Evolutionary conservation across 64 coral and sea anemone species (phyloP), one percentile per base, ranked within the genome.

Genomic region (Montipora cactus): DNA sequence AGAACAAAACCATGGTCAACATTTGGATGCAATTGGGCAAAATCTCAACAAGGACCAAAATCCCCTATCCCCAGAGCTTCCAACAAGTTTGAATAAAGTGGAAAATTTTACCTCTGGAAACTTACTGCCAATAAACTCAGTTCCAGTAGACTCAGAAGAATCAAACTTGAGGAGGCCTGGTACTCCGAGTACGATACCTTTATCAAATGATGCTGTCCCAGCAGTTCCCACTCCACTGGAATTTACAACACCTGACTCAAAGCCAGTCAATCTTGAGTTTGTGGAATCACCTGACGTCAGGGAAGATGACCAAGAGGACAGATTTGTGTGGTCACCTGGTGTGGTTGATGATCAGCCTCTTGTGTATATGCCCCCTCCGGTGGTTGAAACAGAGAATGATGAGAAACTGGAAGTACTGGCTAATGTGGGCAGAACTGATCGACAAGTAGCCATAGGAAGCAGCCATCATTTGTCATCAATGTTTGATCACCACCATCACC

Each of bases 321-420:
- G 82, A 50, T 72, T 86, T 86, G 82, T 48, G 44, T 86, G 82
- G 82, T 86, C 82, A 19, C 82, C 82, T 11, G 82, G 82, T 49
- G 82, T 86, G 7, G 46, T 86, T 12, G 82, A 86, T 46, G 82
- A 86, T 18, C 82, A 72, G 66, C 82, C 82, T 12, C 44, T 86
- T 70, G 82, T 86, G 0, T 86, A 86, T 64, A 70, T 71, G 62
- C 82, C 82, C 45, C 82, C 82, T 50, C 82, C 82, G 18, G 82
- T 86, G 37, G 82, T 86, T 5, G 82, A 86, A 86, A 86, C 82
- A 8, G 82, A 86, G 67, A 71, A 68, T 50, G 82, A 50, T 3
- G 82, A 86, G 82, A 66, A 86, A 8, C 62, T 86, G 66, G 82
- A 86, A 20, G 66, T 71, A 49, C 82, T 86, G 2, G 82, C 82